phyloP scores from a whole-genome alignment of 2,113 vertebrate species.

The Arenaria interpres region DNA sequence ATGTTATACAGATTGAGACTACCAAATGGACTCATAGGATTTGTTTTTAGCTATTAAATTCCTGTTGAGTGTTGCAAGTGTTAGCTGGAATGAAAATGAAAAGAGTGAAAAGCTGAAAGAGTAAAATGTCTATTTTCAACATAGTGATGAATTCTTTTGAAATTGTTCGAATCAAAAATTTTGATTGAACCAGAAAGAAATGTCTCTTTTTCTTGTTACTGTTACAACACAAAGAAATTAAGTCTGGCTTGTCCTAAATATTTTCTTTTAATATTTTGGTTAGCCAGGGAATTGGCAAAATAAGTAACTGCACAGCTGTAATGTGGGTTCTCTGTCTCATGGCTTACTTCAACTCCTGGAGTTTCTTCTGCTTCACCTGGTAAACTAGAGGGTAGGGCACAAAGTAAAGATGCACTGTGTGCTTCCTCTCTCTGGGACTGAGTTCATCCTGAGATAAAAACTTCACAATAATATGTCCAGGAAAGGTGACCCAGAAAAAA shows the following conservation, averaged over 20 bases:
- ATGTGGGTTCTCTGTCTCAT: not conserved
- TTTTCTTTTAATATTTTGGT: not conserved
- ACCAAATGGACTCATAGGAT: not conserved
- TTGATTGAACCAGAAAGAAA: not conserved
- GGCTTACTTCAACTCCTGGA: not conserved
- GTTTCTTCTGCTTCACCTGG: not conserved
- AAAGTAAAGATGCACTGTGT: not conserved
- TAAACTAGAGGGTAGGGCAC: not conserved
- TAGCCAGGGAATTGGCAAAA: not conserved
- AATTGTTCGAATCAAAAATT: not conserved
- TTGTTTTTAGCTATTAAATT: not conserved
- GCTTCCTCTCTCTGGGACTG: not conserved
- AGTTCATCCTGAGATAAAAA: not conserved
- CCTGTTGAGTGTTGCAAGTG: not conserved
- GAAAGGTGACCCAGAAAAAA: conserved; percentile 6
- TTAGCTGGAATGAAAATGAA: not conserved
- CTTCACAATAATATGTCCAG: not conserved
- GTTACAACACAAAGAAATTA: not conserved
- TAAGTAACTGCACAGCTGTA: not conserved
- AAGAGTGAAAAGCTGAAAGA: not conserved
- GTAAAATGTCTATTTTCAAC: not conserved
- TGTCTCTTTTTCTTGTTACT: not conserved
- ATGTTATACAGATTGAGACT: not conserved
- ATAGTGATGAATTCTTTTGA: not conserved
- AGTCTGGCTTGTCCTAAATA: not conserved